Evolutionary conservation across 2,113 vertebrate genomes (phyloP).

Genomic region (Mesoclemmys tuberculata): DNA sequence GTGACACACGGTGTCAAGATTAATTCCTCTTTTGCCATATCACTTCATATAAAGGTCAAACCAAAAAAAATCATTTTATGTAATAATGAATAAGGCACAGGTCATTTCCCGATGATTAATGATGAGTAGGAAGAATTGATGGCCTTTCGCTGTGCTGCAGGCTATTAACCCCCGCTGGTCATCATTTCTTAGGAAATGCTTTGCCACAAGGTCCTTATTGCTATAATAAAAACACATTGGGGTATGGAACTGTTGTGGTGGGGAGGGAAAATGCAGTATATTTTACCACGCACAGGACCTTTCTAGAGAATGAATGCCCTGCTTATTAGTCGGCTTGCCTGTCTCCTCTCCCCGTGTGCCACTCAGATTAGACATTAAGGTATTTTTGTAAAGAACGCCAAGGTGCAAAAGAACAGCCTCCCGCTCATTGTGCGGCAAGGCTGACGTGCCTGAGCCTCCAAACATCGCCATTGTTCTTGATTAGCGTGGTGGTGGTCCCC

Average conservation of each 20-base stretch:
- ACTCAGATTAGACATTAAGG: background rate
- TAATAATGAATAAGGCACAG: conserved; percentile 53
- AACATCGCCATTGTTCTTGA: conserved; percentile 36
- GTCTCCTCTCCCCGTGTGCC: background rate
- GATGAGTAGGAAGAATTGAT: conserved; percentile 56
- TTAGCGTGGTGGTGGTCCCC: background rate
- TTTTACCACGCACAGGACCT: background rate
- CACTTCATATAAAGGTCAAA: conserved; percentile 64
- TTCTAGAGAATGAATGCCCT: background rate
- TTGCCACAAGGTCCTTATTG: background rate
- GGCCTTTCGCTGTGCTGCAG: conserved; percentile 28
- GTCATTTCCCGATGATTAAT: conserved; percentile 64
- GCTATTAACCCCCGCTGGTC: conserved; percentile 56
- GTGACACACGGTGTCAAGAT: background rate
- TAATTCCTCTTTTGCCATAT: conserved; percentile 35
- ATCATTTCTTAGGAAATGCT: conserved; percentile 47
- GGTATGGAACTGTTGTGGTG: no score
- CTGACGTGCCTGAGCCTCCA: conserved; percentile 25
- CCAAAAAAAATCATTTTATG: conserved; percentile 25
- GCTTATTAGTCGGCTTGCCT: background rate
- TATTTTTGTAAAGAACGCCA: background rate
- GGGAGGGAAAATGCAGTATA: background rate
- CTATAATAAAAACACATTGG: background rate
- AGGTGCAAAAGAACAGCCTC: background rate
- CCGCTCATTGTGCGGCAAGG: background rate